Evolutionary conservation across 2,888 invertebrate genomes (phyloP), one percentile per base, ranked within the genome.

Genomic region (Brachypterus glaber): DNA sequence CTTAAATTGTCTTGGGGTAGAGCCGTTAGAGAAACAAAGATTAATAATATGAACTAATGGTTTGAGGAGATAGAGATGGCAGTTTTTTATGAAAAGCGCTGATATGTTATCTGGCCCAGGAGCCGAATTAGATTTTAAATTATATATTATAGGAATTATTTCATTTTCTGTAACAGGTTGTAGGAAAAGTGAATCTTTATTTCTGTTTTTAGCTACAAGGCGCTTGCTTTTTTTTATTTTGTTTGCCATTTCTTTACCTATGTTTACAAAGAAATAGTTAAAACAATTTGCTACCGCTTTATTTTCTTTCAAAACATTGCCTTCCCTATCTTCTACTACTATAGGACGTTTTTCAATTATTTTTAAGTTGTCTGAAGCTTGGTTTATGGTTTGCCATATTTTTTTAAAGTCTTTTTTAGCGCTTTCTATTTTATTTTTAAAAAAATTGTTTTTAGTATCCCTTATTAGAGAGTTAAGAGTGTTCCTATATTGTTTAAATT

Each of bases 331-430:
- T n/a, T n/a, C n/a, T n/a, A n/a, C n/a, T n/a, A n/a, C n/a, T n/a
- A n/a, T n/a, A n/a, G 17, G 13, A 17, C 17, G 15, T 3, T 16
- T 3, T 7, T 17, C 8, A 9, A 13, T 32, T 9, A 12, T 33
- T 12, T 7, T 21, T 13, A 16, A 13, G 15, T 15, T 15, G 14
- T 33, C n/a, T 24, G 34, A 24, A 9, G 25, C 34, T 12, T 33
- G 25, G 14, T 13, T 33, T 3, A 33, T 33, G 12, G 34, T 33
- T 33, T 33, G 34, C 34, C 34, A 33, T 3, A 21, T 4, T 33
- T 33, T 33, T 21, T 14, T 21, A n/a, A 21, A 2, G 24, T 33
- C 21, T 13, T 13, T 3, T 32, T n/a, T 3, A 4, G 32, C 32
- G 17, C 33, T 12, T 33, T 18, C 18, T 17, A 24, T 13, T 25